phyloP scores from a whole-genome alignment of 2,797 vertebrate genomes.

The Peromyscus eremicus region DNA sequence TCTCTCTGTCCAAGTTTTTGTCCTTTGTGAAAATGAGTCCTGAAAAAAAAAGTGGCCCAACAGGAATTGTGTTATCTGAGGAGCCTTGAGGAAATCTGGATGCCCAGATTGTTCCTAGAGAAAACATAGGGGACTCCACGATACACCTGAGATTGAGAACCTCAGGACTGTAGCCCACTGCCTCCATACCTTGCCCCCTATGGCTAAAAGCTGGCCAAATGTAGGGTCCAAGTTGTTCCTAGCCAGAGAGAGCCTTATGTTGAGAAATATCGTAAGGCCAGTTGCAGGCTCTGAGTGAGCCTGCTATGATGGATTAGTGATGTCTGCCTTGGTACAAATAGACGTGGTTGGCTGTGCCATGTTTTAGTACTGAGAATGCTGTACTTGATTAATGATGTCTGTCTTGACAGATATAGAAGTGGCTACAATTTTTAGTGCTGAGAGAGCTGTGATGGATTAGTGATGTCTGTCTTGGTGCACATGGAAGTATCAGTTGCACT shows the following conservation, averaged over 20 bases:
- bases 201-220: background rate
- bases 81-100: background rate
- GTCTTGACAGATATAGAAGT: background rate
- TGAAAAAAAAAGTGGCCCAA: conserved; percentile 80
- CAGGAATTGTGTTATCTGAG: background rate
- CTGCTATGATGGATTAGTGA: background rate
- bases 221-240: background rate
- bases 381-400: background rate
- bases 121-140: background rate
- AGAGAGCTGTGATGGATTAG: background rate
- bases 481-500: background rate
- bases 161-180: background rate
- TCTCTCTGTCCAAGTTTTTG: conserved; percentile 93
- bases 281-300: background rate
- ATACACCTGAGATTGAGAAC: background rate
- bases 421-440: background rate
- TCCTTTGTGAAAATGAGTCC: conserved; percentile 91
- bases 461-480: background rate
- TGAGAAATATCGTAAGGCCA: background rate
- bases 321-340: background rate
- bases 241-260: background rate
- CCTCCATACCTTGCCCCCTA: background rate
- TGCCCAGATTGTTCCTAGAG: background rate
- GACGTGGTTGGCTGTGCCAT: background rate
- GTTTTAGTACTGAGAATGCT: background rate